These are phyloP conservation scores for Eucidaris tribuloides DNA, from an alignment of 35 echinoderm and acorn worm species.

Conservation along the genomic window DNA sequence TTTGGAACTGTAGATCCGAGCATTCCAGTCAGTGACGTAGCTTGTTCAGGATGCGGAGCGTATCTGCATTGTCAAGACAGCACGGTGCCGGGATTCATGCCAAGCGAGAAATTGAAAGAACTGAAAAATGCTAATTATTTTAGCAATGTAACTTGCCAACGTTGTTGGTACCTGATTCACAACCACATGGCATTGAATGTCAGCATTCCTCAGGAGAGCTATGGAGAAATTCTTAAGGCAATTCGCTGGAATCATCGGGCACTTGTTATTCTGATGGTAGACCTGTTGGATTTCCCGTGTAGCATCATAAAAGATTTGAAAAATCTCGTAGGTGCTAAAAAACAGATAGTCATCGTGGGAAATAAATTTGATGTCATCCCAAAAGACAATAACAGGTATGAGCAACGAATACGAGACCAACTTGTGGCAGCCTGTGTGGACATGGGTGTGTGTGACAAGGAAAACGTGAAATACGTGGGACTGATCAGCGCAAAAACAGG, in stretches of 20 bases:
- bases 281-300: constrained; percentile 88
- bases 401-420: constrained; percentile 30
- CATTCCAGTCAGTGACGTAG: constrained; percentile 42
- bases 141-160: constrained; percentile 58
- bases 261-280: constrained; percentile 74
- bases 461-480: constrained; percentile 51
- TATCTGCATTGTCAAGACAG: constrained; percentile 59
- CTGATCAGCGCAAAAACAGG: constrained; percentile 90
- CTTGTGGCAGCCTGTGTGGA: constrained; percentile 51
- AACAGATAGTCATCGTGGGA: constrained; percentile 68
- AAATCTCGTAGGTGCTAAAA: constrained; percentile 49
- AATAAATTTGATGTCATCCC: constrained; percentile 80
- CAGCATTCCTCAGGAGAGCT: constrained; percentile 63
- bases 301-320: constrained; percentile 90
- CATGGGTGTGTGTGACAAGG: constrained; percentile 50
- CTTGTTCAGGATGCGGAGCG: constrained; percentile 93
- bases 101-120: constrained; percentile 71
- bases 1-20: constrained; percentile 56
- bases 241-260: constrained; percentile 46
- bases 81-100: constrained; percentile 60
- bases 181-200: constrained; percentile 68
- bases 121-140: constrained; percentile 37
- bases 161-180: constrained; percentile 70
- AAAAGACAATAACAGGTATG: constrained; percentile 49
- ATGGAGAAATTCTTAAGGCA: constrained; percentile 56